phyloP scores from a whole-genome alignment of 2,113 vertebrate genomes.

The Donacobius atricapilla region DNA sequence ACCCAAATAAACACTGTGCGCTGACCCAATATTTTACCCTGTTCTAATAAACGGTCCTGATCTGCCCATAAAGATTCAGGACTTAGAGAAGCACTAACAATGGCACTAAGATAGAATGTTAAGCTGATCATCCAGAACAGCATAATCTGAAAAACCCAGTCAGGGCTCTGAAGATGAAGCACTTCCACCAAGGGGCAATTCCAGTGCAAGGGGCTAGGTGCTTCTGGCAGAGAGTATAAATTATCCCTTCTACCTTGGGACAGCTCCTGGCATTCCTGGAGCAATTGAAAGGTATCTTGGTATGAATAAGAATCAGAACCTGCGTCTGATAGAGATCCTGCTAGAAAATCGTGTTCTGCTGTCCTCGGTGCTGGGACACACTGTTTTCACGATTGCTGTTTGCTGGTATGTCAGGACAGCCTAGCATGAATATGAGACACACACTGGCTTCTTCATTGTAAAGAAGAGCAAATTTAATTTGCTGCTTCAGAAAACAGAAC shows the following conservation, averaged over 20 bases:
- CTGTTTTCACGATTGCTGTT: background rate
- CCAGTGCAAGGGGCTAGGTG: background rate
- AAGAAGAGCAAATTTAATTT: slow-evolving; percentile 46
- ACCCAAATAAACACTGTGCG: background rate
- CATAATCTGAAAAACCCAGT: background rate
- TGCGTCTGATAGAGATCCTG: background rate
- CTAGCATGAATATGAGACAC: background rate
- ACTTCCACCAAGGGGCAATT: background rate
- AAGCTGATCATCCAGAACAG: background rate
- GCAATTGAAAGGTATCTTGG: background rate
- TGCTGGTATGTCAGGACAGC: background rate
- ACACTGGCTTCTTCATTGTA: background rate
- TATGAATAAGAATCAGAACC: background rate
- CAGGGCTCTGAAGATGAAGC: background rate
- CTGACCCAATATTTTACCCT: background rate
- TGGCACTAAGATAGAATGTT: background rate
- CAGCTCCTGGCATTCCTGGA: background rate
- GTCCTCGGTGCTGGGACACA: background rate
- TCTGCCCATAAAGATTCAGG: background rate
- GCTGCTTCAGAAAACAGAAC: slow-evolving; percentile 55
- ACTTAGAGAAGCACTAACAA: background rate
- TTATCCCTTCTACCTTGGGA: background rate
- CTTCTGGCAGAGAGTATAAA: background rate
- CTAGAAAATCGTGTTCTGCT: background rate
- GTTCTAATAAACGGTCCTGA: background rate